Percentiles rank a stretch among this genome's conserved stretches.
Conservation (phyloP, 2,113 vertebrate species). For the Pseudopipra pipra region DNA sequence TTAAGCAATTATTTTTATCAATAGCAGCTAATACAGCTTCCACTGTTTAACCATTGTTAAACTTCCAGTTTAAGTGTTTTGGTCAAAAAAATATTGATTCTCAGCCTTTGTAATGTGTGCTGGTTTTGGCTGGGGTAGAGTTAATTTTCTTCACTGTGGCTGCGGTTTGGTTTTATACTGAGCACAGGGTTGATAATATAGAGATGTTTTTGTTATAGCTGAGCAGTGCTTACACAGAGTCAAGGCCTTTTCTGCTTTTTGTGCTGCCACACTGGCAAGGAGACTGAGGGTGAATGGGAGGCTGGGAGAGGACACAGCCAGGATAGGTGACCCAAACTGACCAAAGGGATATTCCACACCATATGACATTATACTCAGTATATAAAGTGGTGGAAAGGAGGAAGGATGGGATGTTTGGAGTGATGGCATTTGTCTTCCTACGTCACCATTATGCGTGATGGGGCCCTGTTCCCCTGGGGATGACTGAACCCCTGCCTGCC, state of each 20-base stretch:
- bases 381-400: neutral
- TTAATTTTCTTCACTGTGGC: neutral
- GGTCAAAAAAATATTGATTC: neutral
- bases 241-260: neutral
- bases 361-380: no score
- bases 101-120: neutral
- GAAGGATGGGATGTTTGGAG: neutral
- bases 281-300: fast-evolving
- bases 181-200: neutral
- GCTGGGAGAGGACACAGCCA: neutral
- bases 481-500: neutral
- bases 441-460: fast-evolving
- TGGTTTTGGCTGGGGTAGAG: neutral
- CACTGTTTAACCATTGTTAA: neutral
- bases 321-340: no score
- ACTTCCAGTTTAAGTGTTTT: neutral
- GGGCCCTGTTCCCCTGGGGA: neutral
- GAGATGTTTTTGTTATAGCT: neutral
- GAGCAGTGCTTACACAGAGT: neutral
- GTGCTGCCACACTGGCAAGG: fast-evolving
- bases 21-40: neutral
- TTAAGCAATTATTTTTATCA: neutral
- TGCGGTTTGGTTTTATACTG: neutral
- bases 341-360: neutral
- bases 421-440: neutral